Conservation (phyloP, 1,140 invertebrate genomes). For the Panagrolaimus sp. region DNA sequence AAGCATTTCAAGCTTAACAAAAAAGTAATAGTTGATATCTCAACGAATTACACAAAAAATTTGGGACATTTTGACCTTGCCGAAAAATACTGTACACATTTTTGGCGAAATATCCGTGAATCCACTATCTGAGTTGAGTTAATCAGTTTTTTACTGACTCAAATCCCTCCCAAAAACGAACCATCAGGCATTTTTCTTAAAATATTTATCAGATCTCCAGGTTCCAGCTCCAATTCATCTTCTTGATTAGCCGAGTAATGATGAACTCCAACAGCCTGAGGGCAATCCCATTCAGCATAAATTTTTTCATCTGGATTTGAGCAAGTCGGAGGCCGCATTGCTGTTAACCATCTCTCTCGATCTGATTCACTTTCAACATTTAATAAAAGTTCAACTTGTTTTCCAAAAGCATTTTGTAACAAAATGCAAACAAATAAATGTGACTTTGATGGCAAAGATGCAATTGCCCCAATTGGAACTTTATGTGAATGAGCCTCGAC, state of each 20-base stretch:
- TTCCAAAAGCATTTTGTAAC: slow-evolving; percentile 52
- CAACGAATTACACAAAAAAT: too few relatives aligned
- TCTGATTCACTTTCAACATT: slow-evolving; percentile 52
- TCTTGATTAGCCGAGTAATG: slow-evolving; percentile 75
- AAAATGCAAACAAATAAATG: slow-evolving; percentile 51
- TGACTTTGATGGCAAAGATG: slow-evolving; percentile 29
- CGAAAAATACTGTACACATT: too few relatives aligned
- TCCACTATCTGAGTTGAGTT: too few relatives aligned
- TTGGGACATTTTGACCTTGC: too few relatives aligned
- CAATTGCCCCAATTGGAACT: slow-evolving; percentile 40
- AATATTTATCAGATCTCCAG: slow-evolving; percentile 85
- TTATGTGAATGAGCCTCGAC: slow-evolving; percentile 47
- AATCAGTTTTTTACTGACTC: too few relatives aligned
- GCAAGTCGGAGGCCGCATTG: slow-evolving; percentile 68
- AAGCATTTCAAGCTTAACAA: too few relatives aligned
- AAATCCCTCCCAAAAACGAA: slow-evolving; percentile 64
- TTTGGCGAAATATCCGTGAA: too few relatives aligned
- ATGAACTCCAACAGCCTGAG: slow-evolving; percentile 72
- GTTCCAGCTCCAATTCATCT: slow-evolving; percentile 76
- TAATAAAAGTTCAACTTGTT: slow-evolving; percentile 50
- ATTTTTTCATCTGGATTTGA: slow-evolving; percentile 76
- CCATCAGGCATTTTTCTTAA: slow-evolving; percentile 81
- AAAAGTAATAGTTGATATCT: too few relatives aligned
- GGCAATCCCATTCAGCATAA: slow-evolving; percentile 81
- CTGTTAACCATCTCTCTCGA: slow-evolving; percentile 53